These are phyloP conservation scores for Pycnomerus fuliginosus DNA, from an alignment of 2,888 invertebrate genomes.

Conservation along the genomic window DNA sequence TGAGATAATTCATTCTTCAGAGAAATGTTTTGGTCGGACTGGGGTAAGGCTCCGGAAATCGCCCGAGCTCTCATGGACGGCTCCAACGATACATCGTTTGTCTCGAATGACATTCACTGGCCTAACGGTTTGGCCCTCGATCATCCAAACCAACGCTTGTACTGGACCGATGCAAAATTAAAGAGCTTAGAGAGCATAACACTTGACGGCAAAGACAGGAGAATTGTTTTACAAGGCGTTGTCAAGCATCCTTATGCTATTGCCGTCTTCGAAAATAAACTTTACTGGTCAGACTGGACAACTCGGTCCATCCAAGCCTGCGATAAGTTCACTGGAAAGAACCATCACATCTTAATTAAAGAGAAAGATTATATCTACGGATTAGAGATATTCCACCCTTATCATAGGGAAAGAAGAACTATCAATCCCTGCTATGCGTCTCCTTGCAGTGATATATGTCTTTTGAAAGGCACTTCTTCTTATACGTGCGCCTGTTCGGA, in stretches of 20 bases:
- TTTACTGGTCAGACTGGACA: constrained; percentile 91
- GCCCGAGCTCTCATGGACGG: constrained; percentile 87
- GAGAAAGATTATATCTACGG: constrained; percentile 60
- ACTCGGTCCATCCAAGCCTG: constrained; percentile 72
- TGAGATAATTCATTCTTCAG: no score
- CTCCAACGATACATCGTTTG: constrained; percentile 58
- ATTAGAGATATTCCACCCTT: constrained; percentile 74
- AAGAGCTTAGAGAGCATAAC: constrained; percentile 65
- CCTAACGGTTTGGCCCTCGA: constrained; percentile 88
- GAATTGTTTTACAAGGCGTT: constrained; percentile 59
- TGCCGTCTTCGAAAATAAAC: constrained; percentile 80
- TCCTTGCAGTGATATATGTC: constrained; percentile 75
- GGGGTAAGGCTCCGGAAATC: constrained; percentile 73
- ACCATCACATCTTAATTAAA: constrained; percentile 58
- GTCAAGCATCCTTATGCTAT: constrained; percentile 81
- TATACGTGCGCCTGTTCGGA: constrained; percentile 76
- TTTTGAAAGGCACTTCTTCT: constrained; percentile 59
- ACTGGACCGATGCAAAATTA: constrained; percentile 83
- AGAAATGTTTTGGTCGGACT: constrained; percentile 90
- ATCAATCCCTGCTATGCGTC: constrained; percentile 64
- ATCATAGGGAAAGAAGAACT: constrained; percentile 50
- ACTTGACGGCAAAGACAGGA: constrained; percentile 66
- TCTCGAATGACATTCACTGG: constrained; percentile 67
- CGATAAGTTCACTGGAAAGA: constrained; percentile 74
- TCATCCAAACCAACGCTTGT: constrained; percentile 73